Conservation (phyloP, 1,140 invertebrate species). For the Drosophila lacertosa region DNA sequence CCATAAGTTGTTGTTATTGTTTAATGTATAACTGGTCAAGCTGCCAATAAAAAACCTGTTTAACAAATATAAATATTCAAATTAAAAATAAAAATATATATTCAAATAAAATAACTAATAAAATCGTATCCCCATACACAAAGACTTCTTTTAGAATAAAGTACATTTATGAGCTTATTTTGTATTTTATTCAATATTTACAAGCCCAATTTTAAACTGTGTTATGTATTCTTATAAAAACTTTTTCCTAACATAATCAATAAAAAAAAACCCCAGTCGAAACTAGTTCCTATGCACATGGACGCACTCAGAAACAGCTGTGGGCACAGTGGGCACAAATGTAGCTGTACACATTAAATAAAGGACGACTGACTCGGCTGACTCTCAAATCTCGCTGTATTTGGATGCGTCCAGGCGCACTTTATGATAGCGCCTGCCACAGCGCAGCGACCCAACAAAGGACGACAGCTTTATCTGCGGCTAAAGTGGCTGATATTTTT, state of each 20-base stretch:
- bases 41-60: too few species aligned
- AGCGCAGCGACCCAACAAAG: conserved; percentile 32
- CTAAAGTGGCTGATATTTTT: conserved; percentile 75
- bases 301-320: conserved; percentile 7
- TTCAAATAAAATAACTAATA: too few species aligned
- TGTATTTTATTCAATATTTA: too few species aligned
- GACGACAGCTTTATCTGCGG: conserved; percentile 72
- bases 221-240: background rate
- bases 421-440: conserved; percentile 54
- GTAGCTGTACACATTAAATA: conserved; percentile 59
- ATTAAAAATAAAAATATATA: too few species aligned
- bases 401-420: conserved; percentile 52
- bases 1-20: too few species aligned
- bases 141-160: too few species aligned
- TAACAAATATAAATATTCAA: too few species aligned
- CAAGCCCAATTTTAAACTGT: too few species aligned
- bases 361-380: conserved; percentile 48
- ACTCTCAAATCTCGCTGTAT: conserved; percentile 53
- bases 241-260: background rate
- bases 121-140: too few species aligned
- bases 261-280: background rate
- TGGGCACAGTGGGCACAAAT: conserved; percentile 18
- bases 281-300: background rate
- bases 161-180: too few species aligned
- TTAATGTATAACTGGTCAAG: too few species aligned